Evolutionary conservation across 2,888 invertebrate genomes (phyloP), one percentile per base, ranked within the genome.

Genomic region (Melanophora roralis): DNA sequence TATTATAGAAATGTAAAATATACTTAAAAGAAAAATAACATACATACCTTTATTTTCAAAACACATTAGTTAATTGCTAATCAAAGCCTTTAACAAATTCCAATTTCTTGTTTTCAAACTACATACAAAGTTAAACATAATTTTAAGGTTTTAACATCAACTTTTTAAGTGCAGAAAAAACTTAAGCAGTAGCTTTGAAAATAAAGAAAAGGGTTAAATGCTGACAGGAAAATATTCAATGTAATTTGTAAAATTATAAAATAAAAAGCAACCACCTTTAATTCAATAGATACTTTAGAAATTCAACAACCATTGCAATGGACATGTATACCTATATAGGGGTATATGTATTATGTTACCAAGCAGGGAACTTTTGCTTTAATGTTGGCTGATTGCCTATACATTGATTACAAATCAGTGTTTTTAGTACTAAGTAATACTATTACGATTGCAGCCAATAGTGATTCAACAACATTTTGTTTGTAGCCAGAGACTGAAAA

Each of bases 41-140:
- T 38, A 59, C 14, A 49, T 9, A 34, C 32, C 34, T 34, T 14
- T 16, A 53, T 14, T 14, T 27, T 27, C 23, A n/a, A n/a, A 27
- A 43, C 16, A 16, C 6, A 47, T 6, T 9, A 12, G 0, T 40
- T 5, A 21, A 47, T 21, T 2, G 38, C 4, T 3, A 23, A 49
- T 76, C 57, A 76, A 76, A 76, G 76, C 76, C 11, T 76, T 76
- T 69, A 16, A n/a, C n/a, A n/a, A n/a, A n/a, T n/a, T n/a, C n/a
- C n/a, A n/a, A n/a, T n/a, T n/a, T n/a, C 49, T 43, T 23, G 40
- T 69, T 64, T 5, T 32, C n/a, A 40, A 1, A 38, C 47, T 53
- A 3, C 27, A 53, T 47, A 62, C 55, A 47, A 32, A 57, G 62
- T 19, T 34, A 57, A 40, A 40, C 14, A 21, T 11, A 8, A 38